Evolutionary conservation across 1,140 invertebrate genomes (phyloP), one percentile per base, ranked within the genome.

Genomic region (Metopolophium dirhodum): DNA sequence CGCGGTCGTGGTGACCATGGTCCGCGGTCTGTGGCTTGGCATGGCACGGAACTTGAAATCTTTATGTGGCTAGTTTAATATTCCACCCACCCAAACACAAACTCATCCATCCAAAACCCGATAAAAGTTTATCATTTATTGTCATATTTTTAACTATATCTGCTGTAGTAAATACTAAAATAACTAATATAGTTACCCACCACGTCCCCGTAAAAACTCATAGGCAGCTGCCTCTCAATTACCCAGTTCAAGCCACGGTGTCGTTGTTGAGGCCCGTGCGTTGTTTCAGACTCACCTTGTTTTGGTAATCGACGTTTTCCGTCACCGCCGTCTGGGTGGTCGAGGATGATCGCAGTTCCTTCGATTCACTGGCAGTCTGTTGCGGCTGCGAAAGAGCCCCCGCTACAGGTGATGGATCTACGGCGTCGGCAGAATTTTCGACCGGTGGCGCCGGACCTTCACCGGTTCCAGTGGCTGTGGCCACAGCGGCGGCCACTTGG

Each of bases 401-500:
- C 7, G 2, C 26, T n/a, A 37, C 2, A 7, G 87, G 20, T 30
- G 85, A 86, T 4, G 41, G 37, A 30, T 86, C 85, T 30, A 30
- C 23, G 8, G 41, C 45, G 41, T 18, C 87, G 20, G 8, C 47
- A 35, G 87, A 35, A 0, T 88, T 35, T 88, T 35, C 47, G 2
- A 35, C 49, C 49, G n/a, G 22, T n/a, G 0, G n/a, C 14, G 57
- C 37, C 11, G 23, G 14, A 45, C 1, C 2, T 41, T 45, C 54
- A 6, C 3, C 14, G 26, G 89, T 90, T 3, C 89, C 89, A 26
- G 57, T 90, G n/a, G 91, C 91, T 14, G 49, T 37, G 22, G 77
- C 91, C 4, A 93, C 91, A 2, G 91, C 82, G 9, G 91, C 82
- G 20, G 91, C 82, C 49, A 93, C 91, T 86, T 93, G 91, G 23